Base-by-base conservation (phyloP, 1,140 invertebrate genomes). In the Apis dorsata region DNA sequence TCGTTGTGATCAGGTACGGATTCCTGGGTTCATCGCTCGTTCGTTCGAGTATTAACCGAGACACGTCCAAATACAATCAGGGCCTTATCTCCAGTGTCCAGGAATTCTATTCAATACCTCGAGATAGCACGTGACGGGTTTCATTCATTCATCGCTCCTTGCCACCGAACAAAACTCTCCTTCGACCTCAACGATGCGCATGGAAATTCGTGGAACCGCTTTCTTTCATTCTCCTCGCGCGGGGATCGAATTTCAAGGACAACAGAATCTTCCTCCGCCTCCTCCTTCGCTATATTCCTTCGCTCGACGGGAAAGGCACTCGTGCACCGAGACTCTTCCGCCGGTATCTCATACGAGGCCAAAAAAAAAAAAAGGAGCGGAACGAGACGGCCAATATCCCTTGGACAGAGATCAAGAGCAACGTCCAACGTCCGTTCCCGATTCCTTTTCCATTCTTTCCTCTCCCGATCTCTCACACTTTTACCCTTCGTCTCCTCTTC, bases 1-100 rank as follows among this genome's bases (percentile, higher is more conserved):
- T 88, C 87, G 87, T 89, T 89, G 87, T 89, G 59, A 76, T 89
- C 88, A 89, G 85, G 85, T 89, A 89, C 87, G 63, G 73, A 79
- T 88, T 87, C 53, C 69, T 73, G 74, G 44, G 73, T 66, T 66
- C 34, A 24, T 85, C 63, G 34, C 34, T 68, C 3, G 10, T 57
- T 19, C 53, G 53, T 34, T 15, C 28, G 24, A 77, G 19, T 12
- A 69, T 21, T 19, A 7, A 28, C 75, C 28, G n/a, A 60, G 4
- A 7, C 21, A 9, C 73, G 71, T 49, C n/a, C 79, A 19, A n/a
- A 19, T 10, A 82, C 74, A 82, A 82, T 69, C 44, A 62, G 80
- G 77, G 62, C 55, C 66, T 82, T 82, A 82, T 82, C 80, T 83
- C 13, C 24, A 1, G 13, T 34, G 68, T 49, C n/a, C 68, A 15